Evolutionary conservation across 1,140 invertebrate species (phyloP), one percentile per base, ranked within the genome.

Genomic region (Drosophila lini): DNA sequence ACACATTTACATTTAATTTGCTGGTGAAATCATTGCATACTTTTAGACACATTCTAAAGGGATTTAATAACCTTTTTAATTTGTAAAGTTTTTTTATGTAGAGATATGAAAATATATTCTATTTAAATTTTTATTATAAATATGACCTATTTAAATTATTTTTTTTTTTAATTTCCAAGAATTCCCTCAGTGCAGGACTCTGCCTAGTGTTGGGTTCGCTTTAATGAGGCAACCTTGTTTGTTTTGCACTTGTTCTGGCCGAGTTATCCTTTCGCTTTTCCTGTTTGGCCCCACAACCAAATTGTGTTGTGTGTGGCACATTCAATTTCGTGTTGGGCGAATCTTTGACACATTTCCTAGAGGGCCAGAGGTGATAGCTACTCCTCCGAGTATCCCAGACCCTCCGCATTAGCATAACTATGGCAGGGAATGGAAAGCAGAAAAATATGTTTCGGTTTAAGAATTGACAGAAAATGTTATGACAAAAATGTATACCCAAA

Each of bases 391-490:
- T 15, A 5, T 1, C 25, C 25, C 59, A 22, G 25, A 13, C 25
- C 45, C 36, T 22, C 19, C 11, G 16, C 64, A 78, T 78, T 78
- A 78, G 75, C 75, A 78, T 78, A 78, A 78, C 75, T 78, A 63
- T 78, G 55, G 41, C 45, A 53, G 76, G 63, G 50, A 32, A n/a
- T 28, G 38, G 25, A 15, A 36, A 38, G 31, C 31, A 31, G 60
- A 44, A 55, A 64, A 55, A 65, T 40, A 65, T 64, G 65, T 69
- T 67, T 69, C 47, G 31, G 31, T 44, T 68, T 55, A 50, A 59
- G 25, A 71, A 70, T 70, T 52, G 65, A 48, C 53, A 41, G 19
- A 41, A 58, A 58, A 58, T 55, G 45, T 56, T 19, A 1, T 28
- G 63, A 34, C 63, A 58, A 63, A 77, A 75, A 77, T 61, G 69